Percentiles rank a stretch among this genome's conserved stretches.
phyloP scores from a whole-genome alignment of 1,140 invertebrate genomes.

The Brevipalpus yothersi region DNA sequence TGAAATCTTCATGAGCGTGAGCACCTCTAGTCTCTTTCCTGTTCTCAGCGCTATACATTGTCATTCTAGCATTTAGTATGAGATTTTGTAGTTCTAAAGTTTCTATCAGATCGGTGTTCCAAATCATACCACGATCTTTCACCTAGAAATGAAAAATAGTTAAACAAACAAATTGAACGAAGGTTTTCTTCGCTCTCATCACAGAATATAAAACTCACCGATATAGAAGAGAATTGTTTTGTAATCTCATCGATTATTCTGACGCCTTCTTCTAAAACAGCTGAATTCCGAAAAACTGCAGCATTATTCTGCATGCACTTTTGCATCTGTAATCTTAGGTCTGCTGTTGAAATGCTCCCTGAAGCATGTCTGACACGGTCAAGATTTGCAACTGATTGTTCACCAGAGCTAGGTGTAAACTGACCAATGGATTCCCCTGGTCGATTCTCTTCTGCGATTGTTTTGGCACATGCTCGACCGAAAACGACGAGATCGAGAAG shows the following conservation, averaged over 20 bases:
- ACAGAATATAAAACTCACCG: too few relatives aligned
- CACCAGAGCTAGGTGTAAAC: conserved; percentile 56
- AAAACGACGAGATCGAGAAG: conserved; percentile 92
- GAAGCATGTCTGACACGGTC: conserved; percentile 48
- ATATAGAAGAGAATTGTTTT: conserved; percentile 32
- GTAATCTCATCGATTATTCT: conserved; percentile 34
- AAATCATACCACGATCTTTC: conserved; percentile 45
- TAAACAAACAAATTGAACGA: too few relatives aligned
- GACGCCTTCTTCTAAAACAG: conserved; percentile 56
- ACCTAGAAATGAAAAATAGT: too few relatives aligned
- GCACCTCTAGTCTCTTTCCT: conserved; percentile 94
- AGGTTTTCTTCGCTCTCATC: too few relatives aligned
- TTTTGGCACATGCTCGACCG: conserved; percentile 78
- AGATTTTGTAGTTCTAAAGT: conserved; percentile 90
- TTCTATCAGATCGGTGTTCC: conserved; percentile 94
- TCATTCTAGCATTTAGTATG: conserved; percentile 73
- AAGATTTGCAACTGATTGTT: conserved; percentile 78
- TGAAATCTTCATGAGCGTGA: conserved; percentile 88
- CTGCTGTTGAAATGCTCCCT: conserved; percentile 54
- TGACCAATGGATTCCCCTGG: conserved; percentile 50
- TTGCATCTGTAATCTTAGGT: conserved; percentile 78
- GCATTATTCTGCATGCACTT: conserved; percentile 89
- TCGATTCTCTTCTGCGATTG: conserved; percentile 54
- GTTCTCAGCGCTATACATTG: conserved; percentile 68
- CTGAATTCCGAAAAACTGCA: conserved; percentile 82